These are phyloP conservation scores for Leptinotarsa rubiginosa DNA, from an alignment of 2,888 invertebrate genomes.

Conservation along the genomic window DNA sequence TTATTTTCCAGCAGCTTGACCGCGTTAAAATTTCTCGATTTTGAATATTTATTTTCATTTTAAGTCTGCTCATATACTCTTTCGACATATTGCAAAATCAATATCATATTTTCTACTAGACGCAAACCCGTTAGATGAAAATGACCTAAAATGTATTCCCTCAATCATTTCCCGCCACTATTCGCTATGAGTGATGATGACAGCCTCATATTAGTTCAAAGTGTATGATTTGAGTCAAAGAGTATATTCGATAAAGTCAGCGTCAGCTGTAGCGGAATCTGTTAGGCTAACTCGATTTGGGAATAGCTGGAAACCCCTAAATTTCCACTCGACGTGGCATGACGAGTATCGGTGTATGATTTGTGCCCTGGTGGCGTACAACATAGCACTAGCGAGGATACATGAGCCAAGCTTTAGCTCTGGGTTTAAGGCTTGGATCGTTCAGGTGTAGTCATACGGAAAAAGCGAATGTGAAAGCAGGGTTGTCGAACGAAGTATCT, in stretches of 20 bases:
- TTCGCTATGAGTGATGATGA: constrained; percentile 2
- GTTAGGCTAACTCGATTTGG: constrained; percentile 18
- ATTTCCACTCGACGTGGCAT: constrained; percentile 19
- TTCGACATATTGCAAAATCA: background rate
- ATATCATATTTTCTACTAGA: background rate
- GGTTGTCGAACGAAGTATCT: background rate
- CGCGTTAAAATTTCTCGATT: too few species aligned
- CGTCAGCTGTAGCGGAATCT: constrained; percentile 22
- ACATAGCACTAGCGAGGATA: constrained; percentile 15
- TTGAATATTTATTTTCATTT: too few species aligned
- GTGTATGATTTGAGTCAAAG: constrained; percentile 17
- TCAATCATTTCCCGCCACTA: background rate
- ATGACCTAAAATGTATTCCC: background rate
- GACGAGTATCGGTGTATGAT: constrained; percentile 14
- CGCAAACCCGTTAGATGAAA: background rate
- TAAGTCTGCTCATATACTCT: too few species aligned
- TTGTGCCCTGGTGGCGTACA: constrained; percentile 21
- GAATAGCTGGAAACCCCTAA: constrained; percentile 17
- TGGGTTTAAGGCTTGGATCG: constrained; percentile 5
- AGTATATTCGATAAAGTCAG: constrained; percentile 21
- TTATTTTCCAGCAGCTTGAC: too few species aligned
- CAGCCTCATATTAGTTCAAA: background rate
- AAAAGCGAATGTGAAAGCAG: constrained; percentile 5
- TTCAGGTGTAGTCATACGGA: constrained; percentile 8
- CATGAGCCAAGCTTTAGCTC: constrained; percentile 10